phyloP scores from a whole-genome alignment of 2,113 vertebrate genomes.

The Poicephalus gulielmi region DNA sequence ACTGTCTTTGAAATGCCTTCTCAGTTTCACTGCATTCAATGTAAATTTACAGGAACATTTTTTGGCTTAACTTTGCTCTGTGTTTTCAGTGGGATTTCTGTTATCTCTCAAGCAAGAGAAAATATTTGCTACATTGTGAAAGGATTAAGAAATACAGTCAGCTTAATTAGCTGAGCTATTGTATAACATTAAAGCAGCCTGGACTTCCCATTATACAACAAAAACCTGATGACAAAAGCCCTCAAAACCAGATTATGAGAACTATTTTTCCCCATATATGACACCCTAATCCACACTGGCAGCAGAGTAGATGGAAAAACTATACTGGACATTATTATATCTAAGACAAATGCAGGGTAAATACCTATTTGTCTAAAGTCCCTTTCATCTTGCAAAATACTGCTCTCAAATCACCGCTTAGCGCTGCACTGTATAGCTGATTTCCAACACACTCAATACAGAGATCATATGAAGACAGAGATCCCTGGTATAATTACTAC shows the following conservation, averaged over 20 bases:
- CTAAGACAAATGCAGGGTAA: neutral
- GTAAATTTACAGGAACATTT: neutral
- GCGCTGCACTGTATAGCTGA: neutral
- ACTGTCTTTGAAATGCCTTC: neutral
- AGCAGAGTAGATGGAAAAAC: neutral
- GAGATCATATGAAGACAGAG: neutral
- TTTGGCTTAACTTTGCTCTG: neutral
- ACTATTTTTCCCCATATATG: neutral
- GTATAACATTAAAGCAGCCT: neutral
- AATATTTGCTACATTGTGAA: neutral
- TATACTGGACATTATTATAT: neutral
- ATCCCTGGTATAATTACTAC: fast-evolving
- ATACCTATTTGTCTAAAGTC: neutral
- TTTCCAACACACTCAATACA: fast-evolving
- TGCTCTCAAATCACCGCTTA: neutral
- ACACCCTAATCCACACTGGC: neutral
- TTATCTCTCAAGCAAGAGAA: neutral
- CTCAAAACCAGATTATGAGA: neutral
- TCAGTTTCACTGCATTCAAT: neutral
- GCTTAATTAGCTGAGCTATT: neutral
- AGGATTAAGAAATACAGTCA: neutral
- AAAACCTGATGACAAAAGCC: neutral
- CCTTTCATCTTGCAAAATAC: neutral
- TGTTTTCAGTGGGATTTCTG: neutral
- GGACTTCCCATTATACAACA: neutral